These are phyloP conservation scores for Homarus gammarus DNA, from an alignment of 2,888 invertebrate genomes.

Conservation along the genomic window DNA sequence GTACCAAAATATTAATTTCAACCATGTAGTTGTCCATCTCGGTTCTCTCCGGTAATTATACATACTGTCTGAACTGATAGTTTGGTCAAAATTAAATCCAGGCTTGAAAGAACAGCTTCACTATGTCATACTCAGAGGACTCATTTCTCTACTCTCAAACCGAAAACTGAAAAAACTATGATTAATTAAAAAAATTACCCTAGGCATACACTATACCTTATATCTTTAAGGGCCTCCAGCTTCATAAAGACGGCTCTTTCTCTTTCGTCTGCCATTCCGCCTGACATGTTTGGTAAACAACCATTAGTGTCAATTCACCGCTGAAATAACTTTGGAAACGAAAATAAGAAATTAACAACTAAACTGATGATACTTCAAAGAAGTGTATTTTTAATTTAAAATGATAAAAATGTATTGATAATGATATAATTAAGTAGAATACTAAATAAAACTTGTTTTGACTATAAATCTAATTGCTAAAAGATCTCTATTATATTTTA, in stretches of 20 bases:
- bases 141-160: background rate
- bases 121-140: background rate
- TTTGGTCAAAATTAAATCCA: background rate
- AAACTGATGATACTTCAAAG: background rate
- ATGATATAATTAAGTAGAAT: too few species aligned
- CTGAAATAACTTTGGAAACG: background rate
- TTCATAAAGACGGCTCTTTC: slow-evolving; percentile 93
- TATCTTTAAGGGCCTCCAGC: slow-evolving; percentile 95
- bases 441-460: too few species aligned
- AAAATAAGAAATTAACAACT: background rate
- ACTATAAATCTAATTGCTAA: too few species aligned
- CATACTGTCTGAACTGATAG: too few species aligned
- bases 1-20: too few species aligned
- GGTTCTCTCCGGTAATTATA: too few species aligned
- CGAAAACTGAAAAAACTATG: too few species aligned
- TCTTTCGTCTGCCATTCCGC: slow-evolving; percentile 69
- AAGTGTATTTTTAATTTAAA: too few species aligned
- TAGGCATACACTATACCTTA: slow-evolving; percentile 86
- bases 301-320: background rate
- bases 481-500: too few species aligned
- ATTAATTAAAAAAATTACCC: too few species aligned
- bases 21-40: too few species aligned
- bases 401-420: too few species aligned
- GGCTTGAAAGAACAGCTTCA: background rate
- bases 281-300: slow-evolving; percentile 55